A percentile compares a stretch with the other conserved stretches of the same genome.
Conservation (phyloP, 2,113 vertebrate genomes). For the Pseudonaja textilis region DNA sequence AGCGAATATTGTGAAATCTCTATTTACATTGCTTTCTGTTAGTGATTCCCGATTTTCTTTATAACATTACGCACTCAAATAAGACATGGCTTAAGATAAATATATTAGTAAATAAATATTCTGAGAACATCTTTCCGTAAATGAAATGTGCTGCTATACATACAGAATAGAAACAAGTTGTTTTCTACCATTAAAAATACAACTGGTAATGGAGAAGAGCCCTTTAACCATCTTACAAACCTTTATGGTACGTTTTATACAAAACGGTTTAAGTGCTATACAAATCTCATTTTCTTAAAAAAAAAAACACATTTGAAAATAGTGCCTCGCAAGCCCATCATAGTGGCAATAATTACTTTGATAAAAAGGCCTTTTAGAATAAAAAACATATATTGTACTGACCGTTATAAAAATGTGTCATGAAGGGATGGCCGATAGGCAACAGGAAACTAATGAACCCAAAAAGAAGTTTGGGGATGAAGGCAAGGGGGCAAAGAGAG, state of each 20-base stretch:
- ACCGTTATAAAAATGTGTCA: constrained; percentile 40
- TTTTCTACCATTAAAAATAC: constrained; percentile 89
- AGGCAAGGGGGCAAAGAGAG: not conserved
- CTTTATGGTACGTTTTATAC: constrained; percentile 86
- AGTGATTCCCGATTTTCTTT: no score
- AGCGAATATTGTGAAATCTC: no score
- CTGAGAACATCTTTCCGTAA: no score
- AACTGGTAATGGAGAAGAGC: constrained; percentile 92
- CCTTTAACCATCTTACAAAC: constrained; percentile 78
- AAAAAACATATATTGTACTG: constrained; percentile 40
- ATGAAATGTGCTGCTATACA: no score
- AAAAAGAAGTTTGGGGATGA: not conserved
- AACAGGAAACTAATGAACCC: not conserved
- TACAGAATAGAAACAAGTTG: no score
- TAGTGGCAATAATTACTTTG: constrained; percentile 54
- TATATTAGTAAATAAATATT: no score
- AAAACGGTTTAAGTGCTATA: constrained; percentile 97
- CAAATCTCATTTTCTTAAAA: constrained; percentile 74
- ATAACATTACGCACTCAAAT: no score
- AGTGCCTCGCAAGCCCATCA: constrained; percentile 89
- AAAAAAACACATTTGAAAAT: constrained; percentile 77
- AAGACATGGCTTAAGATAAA: no score
- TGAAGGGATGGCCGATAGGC: constrained; percentile 33
- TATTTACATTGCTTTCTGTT: no score
- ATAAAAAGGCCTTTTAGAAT: constrained; percentile 67